These are phyloP conservation scores for Stenolophus ochropezus DNA, from an alignment of 2,888 invertebrate species.

Conservation along the genomic window DNA sequence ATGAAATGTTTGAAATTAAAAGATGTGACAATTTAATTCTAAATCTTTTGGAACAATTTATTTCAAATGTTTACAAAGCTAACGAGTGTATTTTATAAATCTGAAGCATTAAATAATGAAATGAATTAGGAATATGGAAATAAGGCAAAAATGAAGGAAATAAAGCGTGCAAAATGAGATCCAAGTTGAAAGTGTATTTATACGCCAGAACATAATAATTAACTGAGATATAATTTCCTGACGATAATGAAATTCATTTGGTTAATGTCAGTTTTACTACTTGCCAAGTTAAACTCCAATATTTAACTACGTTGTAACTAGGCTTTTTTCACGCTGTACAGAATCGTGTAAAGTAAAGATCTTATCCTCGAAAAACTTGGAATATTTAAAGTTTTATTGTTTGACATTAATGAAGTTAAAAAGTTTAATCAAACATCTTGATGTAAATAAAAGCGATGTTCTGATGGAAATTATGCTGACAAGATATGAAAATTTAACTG, in stretches of 20 bases:
- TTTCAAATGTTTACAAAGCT: too few species aligned
- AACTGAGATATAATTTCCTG: constrained; percentile 43
- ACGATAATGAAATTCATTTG: constrained; percentile 46
- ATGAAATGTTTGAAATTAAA: too few species aligned
- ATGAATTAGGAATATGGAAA: neutral
- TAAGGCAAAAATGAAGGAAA: neutral
- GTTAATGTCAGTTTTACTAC: constrained; percentile 49
- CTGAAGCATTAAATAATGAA: neutral
- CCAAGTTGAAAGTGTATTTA: constrained; percentile 29
- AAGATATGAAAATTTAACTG: constrained; percentile 43
- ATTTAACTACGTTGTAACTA: constrained; percentile 42
- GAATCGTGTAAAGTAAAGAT: constrained; percentile 43
- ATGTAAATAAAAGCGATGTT: constrained; percentile 41
- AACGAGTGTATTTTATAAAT: neutral
- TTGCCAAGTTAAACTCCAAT: constrained; percentile 35
- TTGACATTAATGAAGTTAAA: constrained; percentile 51
- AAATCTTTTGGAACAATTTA: too few species aligned
- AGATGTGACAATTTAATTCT: too few species aligned
- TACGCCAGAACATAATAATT: constrained; percentile 31
- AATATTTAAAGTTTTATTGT: constrained; percentile 48
- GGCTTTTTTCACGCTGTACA: constrained; percentile 14
- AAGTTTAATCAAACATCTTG: constrained; percentile 42
- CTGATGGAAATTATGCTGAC: constrained; percentile 32
- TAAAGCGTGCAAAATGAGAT: constrained; percentile 9
- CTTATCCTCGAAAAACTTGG: neutral